phyloP scores from a whole-genome alignment of 2,888 invertebrate species.

The Leucophenga maculata region DNA sequence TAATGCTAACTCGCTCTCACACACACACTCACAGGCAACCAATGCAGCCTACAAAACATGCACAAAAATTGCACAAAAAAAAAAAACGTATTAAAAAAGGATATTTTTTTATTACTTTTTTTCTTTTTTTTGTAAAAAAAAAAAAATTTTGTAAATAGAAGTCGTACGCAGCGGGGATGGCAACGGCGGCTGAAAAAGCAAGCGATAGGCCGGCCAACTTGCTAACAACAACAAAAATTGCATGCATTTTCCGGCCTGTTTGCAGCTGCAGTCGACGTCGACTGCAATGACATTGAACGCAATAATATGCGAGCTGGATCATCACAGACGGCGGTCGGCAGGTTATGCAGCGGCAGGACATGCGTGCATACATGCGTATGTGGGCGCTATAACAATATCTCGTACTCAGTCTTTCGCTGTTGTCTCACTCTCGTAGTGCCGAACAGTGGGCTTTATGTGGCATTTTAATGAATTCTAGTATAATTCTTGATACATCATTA shows the following conservation, averaged over 20 bases:
- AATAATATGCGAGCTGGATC: constrained; percentile 13
- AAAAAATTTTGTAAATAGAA: constrained; percentile 12
- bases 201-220: constrained; percentile 20
- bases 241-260: constrained; percentile 34
- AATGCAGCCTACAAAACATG: constrained; percentile 48
- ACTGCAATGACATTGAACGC: constrained; percentile 57
- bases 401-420: constrained; percentile 5
- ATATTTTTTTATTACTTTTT: background rate
- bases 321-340: constrained; percentile 9
- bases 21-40: constrained; percentile 39
- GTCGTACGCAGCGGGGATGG: background rate
- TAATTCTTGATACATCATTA: too few species aligned
- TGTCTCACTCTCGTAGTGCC: constrained; percentile 1
- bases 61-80: constrained; percentile 42
- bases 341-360: constrained; percentile 23
- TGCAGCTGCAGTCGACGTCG: constrained; percentile 21
- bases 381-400: background rate
- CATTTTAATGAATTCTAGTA: too few species aligned
- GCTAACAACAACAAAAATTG: constrained; percentile 8
- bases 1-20: too few species aligned
- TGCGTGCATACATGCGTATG: constrained; percentile 20
- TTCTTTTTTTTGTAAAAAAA: constrained; percentile 6
- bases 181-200: constrained; percentile 1
- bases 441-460: background rate
- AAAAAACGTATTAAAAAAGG: constrained; percentile 34